Evolutionary conservation across 2,888 invertebrate species (phyloP).

Genomic region (Onthophagus sagittarius): DNA sequence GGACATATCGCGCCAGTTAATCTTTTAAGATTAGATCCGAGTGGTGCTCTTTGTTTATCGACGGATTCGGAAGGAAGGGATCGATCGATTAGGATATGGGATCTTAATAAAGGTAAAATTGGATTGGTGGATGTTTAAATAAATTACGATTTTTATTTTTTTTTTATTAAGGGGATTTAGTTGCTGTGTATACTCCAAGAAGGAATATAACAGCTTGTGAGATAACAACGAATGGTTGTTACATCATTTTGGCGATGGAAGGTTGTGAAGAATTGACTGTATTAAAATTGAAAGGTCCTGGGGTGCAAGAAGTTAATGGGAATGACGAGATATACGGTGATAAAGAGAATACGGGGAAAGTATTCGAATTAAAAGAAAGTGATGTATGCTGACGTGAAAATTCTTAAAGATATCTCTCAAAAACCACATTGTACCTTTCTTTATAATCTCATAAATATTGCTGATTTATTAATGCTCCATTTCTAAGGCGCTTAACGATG

Average conservation of each 20-base stretch:
- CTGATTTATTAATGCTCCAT: conserved; percentile 19
- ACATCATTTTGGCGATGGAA: conserved; percentile 66
- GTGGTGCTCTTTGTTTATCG: conserved; percentile 71
- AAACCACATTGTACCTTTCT: conserved; percentile 17
- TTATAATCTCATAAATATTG: conserved; percentile 11
- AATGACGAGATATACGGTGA: conserved; percentile 50
- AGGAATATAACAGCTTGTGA: conserved; percentile 72
- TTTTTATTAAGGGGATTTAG: conserved; percentile 72
- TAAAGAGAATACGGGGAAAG: conserved; percentile 56
- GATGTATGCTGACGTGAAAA: conserved; percentile 42
- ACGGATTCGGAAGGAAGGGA: conserved; percentile 70
- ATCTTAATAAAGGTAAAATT: conserved; percentile 65
- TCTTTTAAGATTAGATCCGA: conserved; percentile 66
- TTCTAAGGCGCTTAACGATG: neutral
- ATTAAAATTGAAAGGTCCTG: conserved; percentile 55
- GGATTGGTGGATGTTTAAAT: neutral
- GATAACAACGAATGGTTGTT: conserved; percentile 68
- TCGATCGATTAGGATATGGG: conserved; percentile 76
- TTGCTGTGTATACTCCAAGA: conserved; percentile 77
- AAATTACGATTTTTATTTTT: conserved; percentile 1
- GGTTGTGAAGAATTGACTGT: conserved; percentile 63
- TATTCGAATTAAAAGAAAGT: conserved; percentile 55
- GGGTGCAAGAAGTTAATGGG: conserved; percentile 31
- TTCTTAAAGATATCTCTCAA: neutral
- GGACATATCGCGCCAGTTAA: conserved; percentile 80